Evolutionary conservation across 2,797 vertebrate genomes (phyloP), one percentile per base, ranked within the genome.

Genomic region (Erpetoichthys calabaricus): DNA sequence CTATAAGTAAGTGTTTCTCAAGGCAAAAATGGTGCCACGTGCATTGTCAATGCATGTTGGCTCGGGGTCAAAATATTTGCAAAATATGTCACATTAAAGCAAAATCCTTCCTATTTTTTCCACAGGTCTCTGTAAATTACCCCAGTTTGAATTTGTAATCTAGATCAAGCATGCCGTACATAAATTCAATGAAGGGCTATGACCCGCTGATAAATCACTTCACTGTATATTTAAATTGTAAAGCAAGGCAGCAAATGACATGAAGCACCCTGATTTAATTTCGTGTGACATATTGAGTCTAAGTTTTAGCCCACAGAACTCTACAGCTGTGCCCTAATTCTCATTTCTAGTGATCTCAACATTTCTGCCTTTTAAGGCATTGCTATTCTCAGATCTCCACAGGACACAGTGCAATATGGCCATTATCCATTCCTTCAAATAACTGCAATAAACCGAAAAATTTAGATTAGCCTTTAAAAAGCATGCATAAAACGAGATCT

Each of bases 311-410:
- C 85, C 85, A 79, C 82, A 88, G 89, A 89, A 82, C 67, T 80
- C 83, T 85, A 86, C 85, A 94, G 87, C 85, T 89, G 86, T 89
- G 87, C 75, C 88, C 89, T 89, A 86, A 78, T 90, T 92, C 87
- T 70, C 70, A 66, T 65, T 79, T 67, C 60, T 75, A 78, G 78
- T 86, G 80, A 87, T 88, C 73, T 89, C 86, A 77, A 77, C 70
- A 65, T 85, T 73, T 73, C 69, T 84, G 78, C 83, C 76, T 84
- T 78, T 84, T 84, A 86, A 88, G 83, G 76, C 75, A 61, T 70
- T 72, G 75, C 82, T 71, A 79, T 87, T 89, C 79, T 76, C 75
- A 75, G 75, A 64, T 73, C 68, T 73, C 69, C 72, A 80, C 80
- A 65, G 60, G 77, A 82, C 73, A 65, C 77, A 67, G 72, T 77